Base-by-base conservation (phyloP, 2,888 invertebrate genomes). In the Pammene fasciana region DNA sequence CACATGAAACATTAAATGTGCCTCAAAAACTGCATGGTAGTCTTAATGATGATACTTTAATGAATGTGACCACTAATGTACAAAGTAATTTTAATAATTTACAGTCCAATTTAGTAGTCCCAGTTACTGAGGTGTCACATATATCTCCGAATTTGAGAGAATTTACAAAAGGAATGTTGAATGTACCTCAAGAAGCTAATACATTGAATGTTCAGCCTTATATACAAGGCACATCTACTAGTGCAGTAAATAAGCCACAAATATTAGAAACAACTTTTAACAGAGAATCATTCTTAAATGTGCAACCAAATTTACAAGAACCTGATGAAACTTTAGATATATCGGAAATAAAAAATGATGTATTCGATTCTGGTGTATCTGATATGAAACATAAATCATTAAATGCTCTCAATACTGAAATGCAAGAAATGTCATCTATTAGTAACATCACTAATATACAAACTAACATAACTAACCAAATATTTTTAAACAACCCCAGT, bases 401-500 rank as follows among this genome's bases (percentile, higher is more conserved):
- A 18, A 82, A 74, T 45, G 74, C 77, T 68, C 70, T 77, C 54
- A 73, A 78, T 16, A 70, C 75, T 36, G 75, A 73, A 56, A 72
- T 75, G 16, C 70, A 76, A 45, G 76, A 81, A 60, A 67, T 79
- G 26, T 80, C 82, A 50, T 72, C 77, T 13, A 78, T 81, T 46
- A 77, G 72, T 65, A 84, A 83, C 16, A 78, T 83, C 34, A 86
- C 86, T 61, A 88, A 85, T 67, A 78, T 87, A 73, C 89, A 89
- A 70, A 82, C 82, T 1, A 89, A 84, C 74, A 75, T 90, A 0
- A 86, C 82, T 5, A 92, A 89, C 66, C 87, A 91, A 78, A 78
- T 90, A 48, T 83, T 89, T 68, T 75, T 90, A 4, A 89, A 89
- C 61, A 91, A 90, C 60, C 78, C 82, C 5, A 86, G 80, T 48